Evolutionary conservation across 2,797 vertebrate species (phyloP).

Genomic region (Cynodonichthys magdalenae): DNA sequence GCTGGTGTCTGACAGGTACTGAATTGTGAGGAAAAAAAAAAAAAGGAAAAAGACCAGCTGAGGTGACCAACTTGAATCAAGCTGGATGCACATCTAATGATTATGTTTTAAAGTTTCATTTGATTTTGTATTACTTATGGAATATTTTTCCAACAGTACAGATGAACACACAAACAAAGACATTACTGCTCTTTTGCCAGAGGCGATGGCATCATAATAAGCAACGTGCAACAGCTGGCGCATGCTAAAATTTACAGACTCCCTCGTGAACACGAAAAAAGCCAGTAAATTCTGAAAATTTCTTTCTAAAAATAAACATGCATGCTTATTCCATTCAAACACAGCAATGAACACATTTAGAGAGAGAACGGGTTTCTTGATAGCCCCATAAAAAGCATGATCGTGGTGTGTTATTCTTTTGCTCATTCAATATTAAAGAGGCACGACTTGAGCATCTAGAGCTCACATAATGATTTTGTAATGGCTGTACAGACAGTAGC

Average conservation of each 20-base stretch:
- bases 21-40: slow-evolving; percentile 6
- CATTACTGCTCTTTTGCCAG: too few relatives aligned
- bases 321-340: slow-evolving; percentile 58
- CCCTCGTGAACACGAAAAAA: slow-evolving; percentile 23
- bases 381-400: slow-evolving; percentile 56
- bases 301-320: slow-evolving; percentile 67
- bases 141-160: too few relatives aligned
- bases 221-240: not conserved
- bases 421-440: slow-evolving; percentile 75
- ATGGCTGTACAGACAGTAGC: slow-evolving; percentile 49
- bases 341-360: slow-evolving; percentile 52
- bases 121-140: too few relatives aligned
- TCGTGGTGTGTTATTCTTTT: slow-evolving; percentile 48
- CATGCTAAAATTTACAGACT: slow-evolving; percentile 27
- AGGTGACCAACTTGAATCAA: not conserved
- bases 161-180: too few relatives aligned
- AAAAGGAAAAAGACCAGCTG: slow-evolving; percentile 14
- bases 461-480: slow-evolving; percentile 61
- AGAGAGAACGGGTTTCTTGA: slow-evolving; percentile 61
- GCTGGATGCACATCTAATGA: too few relatives aligned
- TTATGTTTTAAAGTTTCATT: too few relatives aligned
- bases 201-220: too few relatives aligned
- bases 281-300: slow-evolving; percentile 69
- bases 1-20: not conserved
- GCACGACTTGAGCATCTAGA: slow-evolving; percentile 50